These are phyloP conservation scores for Panagrolaimus sp. DNA, from an alignment of 1,140 invertebrate species.

Conservation along the genomic window DNA sequence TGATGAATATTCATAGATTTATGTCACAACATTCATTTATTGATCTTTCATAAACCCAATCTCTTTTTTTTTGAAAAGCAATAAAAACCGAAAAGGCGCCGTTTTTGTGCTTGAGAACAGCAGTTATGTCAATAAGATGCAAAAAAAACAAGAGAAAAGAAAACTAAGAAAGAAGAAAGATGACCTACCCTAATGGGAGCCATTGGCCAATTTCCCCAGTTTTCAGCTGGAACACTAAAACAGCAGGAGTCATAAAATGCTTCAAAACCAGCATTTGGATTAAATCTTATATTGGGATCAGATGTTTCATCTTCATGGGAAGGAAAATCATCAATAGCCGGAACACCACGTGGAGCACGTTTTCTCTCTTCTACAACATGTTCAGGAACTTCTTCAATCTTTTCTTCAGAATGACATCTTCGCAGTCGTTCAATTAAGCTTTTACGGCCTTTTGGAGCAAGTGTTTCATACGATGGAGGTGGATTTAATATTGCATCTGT, in stretches of 20 bases:
- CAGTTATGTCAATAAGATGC: too few relatives aligned
- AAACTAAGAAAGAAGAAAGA: background rate
- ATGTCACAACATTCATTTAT: too few relatives aligned
- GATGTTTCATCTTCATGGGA: background rate
- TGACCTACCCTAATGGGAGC: background rate
- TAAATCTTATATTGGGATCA: background rate
- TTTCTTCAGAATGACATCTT: too few relatives aligned
- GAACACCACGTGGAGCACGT: background rate
- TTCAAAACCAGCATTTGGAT: background rate
- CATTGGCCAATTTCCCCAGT: background rate
- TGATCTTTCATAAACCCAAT: too few relatives aligned
- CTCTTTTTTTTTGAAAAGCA: too few relatives aligned
- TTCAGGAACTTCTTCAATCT: background rate
- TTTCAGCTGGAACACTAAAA: background rate
- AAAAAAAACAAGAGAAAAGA: too few relatives aligned
- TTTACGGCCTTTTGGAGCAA: too few relatives aligned
- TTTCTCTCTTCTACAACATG: background rate
- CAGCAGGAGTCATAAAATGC: background rate
- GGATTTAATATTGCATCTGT: background rate
- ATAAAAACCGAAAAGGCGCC: too few relatives aligned
- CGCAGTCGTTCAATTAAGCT: too few relatives aligned
- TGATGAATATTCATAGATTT: too few relatives aligned
- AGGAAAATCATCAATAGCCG: slow-evolving; percentile 4
- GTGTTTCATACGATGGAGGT: background rate
- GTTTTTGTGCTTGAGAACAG: too few relatives aligned